Percentiles rank a stretch among this genome's conserved stretches.
phyloP scores from a whole-genome alignment of 2,113 vertebrate genomes.

The Numida meleagris region DNA sequence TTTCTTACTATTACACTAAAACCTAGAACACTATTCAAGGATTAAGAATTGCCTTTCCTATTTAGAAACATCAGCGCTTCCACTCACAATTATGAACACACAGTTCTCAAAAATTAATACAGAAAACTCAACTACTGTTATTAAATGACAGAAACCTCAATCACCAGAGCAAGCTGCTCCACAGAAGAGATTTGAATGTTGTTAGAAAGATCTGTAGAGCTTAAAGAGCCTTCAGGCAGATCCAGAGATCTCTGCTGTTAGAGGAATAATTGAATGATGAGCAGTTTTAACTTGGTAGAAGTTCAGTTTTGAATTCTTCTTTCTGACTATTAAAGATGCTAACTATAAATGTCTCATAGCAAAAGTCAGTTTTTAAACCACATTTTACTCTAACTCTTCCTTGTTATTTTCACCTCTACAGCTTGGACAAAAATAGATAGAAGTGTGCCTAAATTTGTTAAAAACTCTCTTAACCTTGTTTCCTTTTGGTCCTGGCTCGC shows the following conservation, averaged over 20 bases:
- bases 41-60: background rate
- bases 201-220: background rate
- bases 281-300: background rate
- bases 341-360: background rate
- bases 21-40: background rate
- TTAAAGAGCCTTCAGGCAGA: background rate
- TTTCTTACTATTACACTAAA: background rate
- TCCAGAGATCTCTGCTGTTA: background rate
- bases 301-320: background rate
- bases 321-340: background rate
- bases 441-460: background rate
- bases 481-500: constrained; percentile 77
- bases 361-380: background rate
- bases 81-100: background rate
- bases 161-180: background rate
- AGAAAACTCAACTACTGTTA: background rate
- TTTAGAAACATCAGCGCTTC: background rate
- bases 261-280: background rate
- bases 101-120: background rate
- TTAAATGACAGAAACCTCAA: background rate
- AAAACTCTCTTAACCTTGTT: constrained; percentile 65
- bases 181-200: background rate
- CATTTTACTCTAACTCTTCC: background rate
- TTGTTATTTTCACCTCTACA: background rate
- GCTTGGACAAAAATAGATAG: background rate